A percentile compares a stretch with the other conserved stretches of the same genome.
Evolutionary conservation across 1,140 invertebrate species (phyloP).

Genomic region (Ditylenchus dipsaci): DNA sequence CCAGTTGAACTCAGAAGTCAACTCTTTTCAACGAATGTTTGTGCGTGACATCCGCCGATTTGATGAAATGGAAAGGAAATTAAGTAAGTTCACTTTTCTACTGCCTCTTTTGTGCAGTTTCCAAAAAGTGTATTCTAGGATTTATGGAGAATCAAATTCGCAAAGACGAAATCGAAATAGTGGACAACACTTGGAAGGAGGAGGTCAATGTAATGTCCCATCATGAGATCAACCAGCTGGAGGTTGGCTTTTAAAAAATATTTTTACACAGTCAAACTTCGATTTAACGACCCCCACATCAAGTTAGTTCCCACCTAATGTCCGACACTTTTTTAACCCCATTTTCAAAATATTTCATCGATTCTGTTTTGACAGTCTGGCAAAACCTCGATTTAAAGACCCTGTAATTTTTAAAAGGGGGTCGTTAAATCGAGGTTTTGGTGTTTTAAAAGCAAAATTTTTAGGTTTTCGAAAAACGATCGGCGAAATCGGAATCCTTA

Average conservation of each 20-base stretch:
- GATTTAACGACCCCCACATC: too few relatives aligned
- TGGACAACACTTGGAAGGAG: constrained; percentile 48
- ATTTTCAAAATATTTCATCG: too few relatives aligned
- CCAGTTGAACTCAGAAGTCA: constrained; percentile 71
- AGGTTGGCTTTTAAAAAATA: constrained; percentile 12
- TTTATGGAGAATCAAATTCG: constrained; percentile 54
- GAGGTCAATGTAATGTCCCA: constrained; percentile 42
- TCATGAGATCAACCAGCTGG: constrained; percentile 54
- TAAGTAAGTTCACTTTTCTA: constrained; percentile 62
- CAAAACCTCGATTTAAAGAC: too few relatives aligned
- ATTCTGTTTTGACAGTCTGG: too few relatives aligned
- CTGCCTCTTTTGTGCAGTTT: too few relatives aligned
- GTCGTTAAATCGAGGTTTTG: too few relatives aligned
- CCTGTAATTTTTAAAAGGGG: neutral
- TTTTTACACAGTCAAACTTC: neutral
- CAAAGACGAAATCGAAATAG: constrained; percentile 53
- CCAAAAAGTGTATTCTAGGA: constrained; percentile 31
- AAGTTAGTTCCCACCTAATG: too few relatives aligned
- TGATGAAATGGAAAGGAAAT: constrained; percentile 85
- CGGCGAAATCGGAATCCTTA: too few relatives aligned
- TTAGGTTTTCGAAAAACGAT: too few relatives aligned
- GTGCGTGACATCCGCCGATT: constrained; percentile 81
- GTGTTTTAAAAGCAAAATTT: too few relatives aligned
- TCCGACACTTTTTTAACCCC: too few relatives aligned
- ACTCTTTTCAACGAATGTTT: constrained; percentile 83